Conservation (phyloP, 2,113 vertebrate genomes). For the Platichthys stellatus region DNA sequence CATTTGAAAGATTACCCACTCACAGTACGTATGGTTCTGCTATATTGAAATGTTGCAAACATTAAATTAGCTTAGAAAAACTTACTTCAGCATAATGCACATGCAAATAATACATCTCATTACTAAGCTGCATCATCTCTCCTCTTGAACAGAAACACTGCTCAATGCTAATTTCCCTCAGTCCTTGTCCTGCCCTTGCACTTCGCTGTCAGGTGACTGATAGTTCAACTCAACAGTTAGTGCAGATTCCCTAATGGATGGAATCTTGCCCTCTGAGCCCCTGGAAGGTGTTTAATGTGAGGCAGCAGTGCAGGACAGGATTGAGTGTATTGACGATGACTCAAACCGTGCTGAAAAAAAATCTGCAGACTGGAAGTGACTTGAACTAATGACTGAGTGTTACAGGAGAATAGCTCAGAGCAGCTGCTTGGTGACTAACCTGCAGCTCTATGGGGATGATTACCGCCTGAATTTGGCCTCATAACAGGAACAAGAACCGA, state of each 20-base stretch:
- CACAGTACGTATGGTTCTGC: background rate
- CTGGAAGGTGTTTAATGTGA: background rate
- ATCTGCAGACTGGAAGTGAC: background rate
- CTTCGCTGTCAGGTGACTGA: background rate
- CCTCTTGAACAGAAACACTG: background rate
- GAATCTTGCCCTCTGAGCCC: background rate
- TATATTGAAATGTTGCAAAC: background rate
- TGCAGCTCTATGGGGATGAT: background rate
- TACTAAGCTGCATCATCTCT: background rate
- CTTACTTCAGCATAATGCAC: too few relatives aligned
- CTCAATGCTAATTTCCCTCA: background rate
- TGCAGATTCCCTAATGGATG: conserved; percentile 4
- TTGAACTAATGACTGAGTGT: background rate
- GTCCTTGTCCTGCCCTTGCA: background rate
- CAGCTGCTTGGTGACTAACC: too few relatives aligned
- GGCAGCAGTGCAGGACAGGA: background rate
- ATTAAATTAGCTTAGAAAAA: too few relatives aligned
- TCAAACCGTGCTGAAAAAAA: background rate
- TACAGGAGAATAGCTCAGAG: background rate
- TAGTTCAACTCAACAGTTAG: background rate
- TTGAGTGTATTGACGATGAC: background rate
- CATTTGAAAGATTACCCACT: background rate
- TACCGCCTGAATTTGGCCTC: background rate
- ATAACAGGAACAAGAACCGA: too few relatives aligned
- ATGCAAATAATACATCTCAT: too few relatives aligned